Conservation (phyloP, 2,888 invertebrate species). For the Limnephilus auricula region DNA sequence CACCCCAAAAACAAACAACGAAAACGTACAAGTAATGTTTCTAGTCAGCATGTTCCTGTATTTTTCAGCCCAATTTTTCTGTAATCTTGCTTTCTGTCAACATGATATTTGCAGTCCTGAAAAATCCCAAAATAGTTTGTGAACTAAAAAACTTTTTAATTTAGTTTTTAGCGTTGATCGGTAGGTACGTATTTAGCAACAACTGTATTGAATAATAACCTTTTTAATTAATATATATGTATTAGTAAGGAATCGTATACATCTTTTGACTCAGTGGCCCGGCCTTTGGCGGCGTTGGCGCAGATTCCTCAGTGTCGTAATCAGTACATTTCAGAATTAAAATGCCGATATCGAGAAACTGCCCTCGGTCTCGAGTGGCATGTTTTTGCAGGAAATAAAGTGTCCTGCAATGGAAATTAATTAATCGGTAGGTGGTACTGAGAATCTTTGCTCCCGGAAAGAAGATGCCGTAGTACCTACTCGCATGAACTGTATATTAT, state of each 20-base stretch:
- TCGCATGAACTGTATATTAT: too few species aligned
- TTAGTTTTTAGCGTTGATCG: too few species aligned
- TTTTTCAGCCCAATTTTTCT: too few species aligned
- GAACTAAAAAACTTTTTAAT: too few species aligned
- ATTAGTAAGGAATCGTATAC: background rate
- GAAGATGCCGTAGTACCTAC: background rate
- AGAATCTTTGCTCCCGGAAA: background rate
- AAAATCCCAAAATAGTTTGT: too few species aligned
- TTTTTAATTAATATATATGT: background rate
- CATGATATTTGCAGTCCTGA: too few species aligned
- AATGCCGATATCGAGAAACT: background rate
- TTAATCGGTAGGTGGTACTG: background rate
- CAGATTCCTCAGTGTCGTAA: background rate
- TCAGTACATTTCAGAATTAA: background rate
- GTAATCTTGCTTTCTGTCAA: too few species aligned
- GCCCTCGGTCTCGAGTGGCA: background rate
- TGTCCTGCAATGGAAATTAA: background rate
- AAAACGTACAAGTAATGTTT: too few species aligned
- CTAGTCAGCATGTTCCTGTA: too few species aligned
- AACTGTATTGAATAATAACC: too few species aligned
- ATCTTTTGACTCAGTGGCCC: background rate
- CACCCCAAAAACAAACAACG: too few species aligned
- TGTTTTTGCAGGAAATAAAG: background rate
- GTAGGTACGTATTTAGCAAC: too few species aligned
- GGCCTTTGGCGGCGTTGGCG: background rate